Evolutionary conservation across 2,888 invertebrate species (phyloP), one percentile per base, ranked within the genome.

Genomic region (Anticlea derivata): DNA sequence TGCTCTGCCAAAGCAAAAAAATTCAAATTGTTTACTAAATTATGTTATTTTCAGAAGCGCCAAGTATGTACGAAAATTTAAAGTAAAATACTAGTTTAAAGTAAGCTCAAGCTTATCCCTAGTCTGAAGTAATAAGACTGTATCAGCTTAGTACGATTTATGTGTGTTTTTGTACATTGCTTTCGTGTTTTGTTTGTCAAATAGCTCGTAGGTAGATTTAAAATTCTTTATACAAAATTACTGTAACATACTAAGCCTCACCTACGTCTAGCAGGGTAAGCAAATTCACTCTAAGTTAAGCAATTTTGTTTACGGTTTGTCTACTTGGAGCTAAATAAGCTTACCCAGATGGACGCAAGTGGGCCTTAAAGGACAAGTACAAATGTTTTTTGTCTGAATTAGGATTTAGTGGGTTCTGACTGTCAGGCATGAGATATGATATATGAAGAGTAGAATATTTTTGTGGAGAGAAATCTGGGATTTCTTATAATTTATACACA

Each of bases 381-480:
- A 45, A 49, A 55, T 48, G 51, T 43, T 22, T 17, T 41, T 43
- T 31, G 49, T 33, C 43, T 50, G 49, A 43, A 38, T 38, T 26
- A 43, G 26, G 43, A 50, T 50, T 49, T 30, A 49, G 35, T 40
- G 24, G 29, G 23, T 35, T 50, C 10, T 38, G 38, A 31, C 31
- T 50, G 37, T 43, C 49, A 43, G 23, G 20, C 20, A 24, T 29
- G 40, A 34, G 13, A 31, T 17, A 27, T 12, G 13, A 46, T 26
- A 30, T 37, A 35, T 23, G 8, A 10, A 27, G n/a, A 20, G 40
- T 10, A 38, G 30, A 29, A 22, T 33, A 33, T 33, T 39, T 40
- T 44, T 39, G 8, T 7, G 23, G 7, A 30, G 38, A 29, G 43
- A 44, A 12, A 27, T 27, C 44, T 44, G 34, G 26, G 11, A 20